phyloP scores from a whole-genome alignment of 2,113 vertebrate genomes.

The Phrynocephalus versicolor region DNA sequence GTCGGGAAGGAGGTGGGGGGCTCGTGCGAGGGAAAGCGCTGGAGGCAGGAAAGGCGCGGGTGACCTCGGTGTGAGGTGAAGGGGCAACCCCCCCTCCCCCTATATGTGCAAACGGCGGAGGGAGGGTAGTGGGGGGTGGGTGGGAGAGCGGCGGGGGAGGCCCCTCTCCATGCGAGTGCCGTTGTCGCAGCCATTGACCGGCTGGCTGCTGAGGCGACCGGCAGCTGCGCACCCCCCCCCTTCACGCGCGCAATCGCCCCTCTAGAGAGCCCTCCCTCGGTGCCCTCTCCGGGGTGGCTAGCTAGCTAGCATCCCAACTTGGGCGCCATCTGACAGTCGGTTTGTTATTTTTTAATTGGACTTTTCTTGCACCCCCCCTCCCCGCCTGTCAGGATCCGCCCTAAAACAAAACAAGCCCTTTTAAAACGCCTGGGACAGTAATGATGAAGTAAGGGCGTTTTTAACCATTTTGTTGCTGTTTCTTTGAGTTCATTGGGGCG shows the following conservation, averaged over 20 bases:
- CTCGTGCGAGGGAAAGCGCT: too few species aligned
- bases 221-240: background rate
- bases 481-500: background rate
- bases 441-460: background rate
- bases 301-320: background rate
- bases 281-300: background rate
- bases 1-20: too few species aligned
- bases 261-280: background rate
- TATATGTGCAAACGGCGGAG: too few species aligned
- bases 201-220: background rate
- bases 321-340: conserved; percentile 4
- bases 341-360: conserved; percentile 6
- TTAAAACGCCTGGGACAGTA: background rate
- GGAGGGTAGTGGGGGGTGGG: too few species aligned
- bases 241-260: too few species aligned
- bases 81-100: too few species aligned
- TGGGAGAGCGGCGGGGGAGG: too few species aligned
- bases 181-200: background rate
- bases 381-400: background rate
- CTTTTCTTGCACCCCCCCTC: background rate
- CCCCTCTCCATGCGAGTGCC: background rate
- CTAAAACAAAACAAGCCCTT: conserved; percentile 1
- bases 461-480: background rate
- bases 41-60: background rate
- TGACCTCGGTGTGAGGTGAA: too few species aligned